These are phyloP conservation scores for Mythimna vitellina DNA, from an alignment of 2,888 invertebrate species.

Conservation along the genomic window DNA sequence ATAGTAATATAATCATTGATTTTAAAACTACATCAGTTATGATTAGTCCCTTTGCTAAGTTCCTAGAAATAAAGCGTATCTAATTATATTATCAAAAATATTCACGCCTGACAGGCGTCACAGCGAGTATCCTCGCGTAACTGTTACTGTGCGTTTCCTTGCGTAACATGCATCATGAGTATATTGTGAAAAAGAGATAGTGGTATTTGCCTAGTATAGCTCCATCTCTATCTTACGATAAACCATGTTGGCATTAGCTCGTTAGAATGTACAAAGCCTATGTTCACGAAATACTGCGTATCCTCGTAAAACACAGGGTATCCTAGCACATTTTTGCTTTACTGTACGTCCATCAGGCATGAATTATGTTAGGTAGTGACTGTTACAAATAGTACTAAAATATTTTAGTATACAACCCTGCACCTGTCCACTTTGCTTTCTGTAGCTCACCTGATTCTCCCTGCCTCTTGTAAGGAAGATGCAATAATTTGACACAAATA, in stretches of 20 bases:
- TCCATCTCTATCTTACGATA: neutral
- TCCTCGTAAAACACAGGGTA: neutral
- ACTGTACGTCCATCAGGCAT: slow-evolving; percentile 17
- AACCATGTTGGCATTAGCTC: neutral
- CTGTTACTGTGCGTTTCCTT: too few relatives aligned
- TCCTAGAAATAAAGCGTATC: slow-evolving; percentile 31
- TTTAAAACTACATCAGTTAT: neutral
- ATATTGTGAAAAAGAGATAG: neutral
- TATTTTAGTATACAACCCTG: slow-evolving; percentile 30
- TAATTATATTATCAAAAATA: slow-evolving; percentile 7
- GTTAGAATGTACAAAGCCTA: neutral
- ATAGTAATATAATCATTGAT: neutral
- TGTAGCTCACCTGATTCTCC: slow-evolving; percentile 63
- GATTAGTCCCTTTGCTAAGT: slow-evolving; percentile 9
- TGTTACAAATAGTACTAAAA: slow-evolving; percentile 21
- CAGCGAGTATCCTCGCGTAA: neutral
- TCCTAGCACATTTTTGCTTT: neutral
- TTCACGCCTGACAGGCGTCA: slow-evolving; percentile 27
- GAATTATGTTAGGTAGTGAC: slow-evolving; percentile 9
- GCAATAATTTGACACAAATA: slow-evolving; percentile 58
- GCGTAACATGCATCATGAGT: neutral
- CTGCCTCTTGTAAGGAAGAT: slow-evolving; percentile 59
- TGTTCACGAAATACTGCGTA: neutral
- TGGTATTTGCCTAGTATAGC: neutral
- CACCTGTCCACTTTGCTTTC: slow-evolving; percentile 14